Conservation (phyloP, 2,113 vertebrate genomes). For the Pogona vitticeps region DNA sequence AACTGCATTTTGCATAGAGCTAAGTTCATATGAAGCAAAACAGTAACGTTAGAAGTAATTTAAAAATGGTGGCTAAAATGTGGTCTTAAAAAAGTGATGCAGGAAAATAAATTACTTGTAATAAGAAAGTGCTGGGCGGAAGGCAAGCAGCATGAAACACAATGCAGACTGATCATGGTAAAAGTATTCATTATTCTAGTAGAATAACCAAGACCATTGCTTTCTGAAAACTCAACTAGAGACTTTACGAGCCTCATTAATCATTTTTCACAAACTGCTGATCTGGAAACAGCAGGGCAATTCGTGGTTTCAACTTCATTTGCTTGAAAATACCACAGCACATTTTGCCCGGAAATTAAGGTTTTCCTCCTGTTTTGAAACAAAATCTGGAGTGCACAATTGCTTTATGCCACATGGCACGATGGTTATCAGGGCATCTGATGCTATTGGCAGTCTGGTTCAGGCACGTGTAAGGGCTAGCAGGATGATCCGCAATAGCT, state of each 20-base stretch:
- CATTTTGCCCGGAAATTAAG: slow-evolving; percentile 40
- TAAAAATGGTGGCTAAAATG: neutral
- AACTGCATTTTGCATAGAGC: neutral
- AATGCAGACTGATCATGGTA: neutral
- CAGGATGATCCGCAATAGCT: slow-evolving; percentile 30
- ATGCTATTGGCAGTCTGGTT: slow-evolving; percentile 4
- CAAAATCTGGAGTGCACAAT: neutral
- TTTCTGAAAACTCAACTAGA: slow-evolving; percentile 16
- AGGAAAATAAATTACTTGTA: neutral
- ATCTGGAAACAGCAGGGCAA: slow-evolving; percentile 32
- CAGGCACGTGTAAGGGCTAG: slow-evolving; percentile 22
- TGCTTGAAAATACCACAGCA: slow-evolving; percentile 40
- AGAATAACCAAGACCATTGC: neutral
- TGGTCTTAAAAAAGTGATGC: neutral
- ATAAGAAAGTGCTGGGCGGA: neutral
- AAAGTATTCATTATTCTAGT: neutral
- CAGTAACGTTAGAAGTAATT: neutral
- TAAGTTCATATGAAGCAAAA: neutral
- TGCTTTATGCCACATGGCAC: neutral
- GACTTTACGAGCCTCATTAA: neutral
- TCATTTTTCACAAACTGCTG: slow-evolving; percentile 8
- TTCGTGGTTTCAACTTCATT: slow-evolving; percentile 34
- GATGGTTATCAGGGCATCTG: neutral
- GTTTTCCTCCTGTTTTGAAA: slow-evolving; percentile 9
- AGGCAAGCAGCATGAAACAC: neutral